Conservation (phyloP, 2,113 vertebrate species). For the Telmatochromis sp. region DNA sequence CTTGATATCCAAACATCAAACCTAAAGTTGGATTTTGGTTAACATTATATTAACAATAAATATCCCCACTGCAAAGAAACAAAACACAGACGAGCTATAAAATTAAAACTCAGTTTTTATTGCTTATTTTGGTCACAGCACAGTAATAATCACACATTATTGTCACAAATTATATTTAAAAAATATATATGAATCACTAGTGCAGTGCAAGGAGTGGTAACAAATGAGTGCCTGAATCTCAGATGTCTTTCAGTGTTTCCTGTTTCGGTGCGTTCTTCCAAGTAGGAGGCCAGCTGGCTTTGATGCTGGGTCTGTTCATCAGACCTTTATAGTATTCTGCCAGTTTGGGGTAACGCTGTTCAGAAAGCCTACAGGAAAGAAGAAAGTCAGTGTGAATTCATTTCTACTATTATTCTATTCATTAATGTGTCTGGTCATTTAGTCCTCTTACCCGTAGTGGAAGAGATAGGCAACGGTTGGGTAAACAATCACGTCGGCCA, state of each 20-base stretch:
- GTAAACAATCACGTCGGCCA: conserved; percentile 53
- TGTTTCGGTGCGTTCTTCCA: neutral
- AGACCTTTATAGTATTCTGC: neutral
- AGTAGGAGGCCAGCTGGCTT: neutral
- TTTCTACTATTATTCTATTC: neutral
- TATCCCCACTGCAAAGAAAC: neutral
- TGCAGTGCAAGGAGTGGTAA: neutral
- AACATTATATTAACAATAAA: neutral
- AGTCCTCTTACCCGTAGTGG: conserved; percentile 26
- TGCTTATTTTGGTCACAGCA: neutral
- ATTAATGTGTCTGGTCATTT: neutral
- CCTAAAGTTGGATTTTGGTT: neutral
- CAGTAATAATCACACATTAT: neutral
- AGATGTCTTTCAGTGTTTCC: neutral
- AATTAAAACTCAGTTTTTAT: neutral
- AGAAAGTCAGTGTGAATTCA: neutral
- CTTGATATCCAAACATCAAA: neutral
- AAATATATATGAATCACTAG: neutral
- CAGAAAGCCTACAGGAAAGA: neutral
- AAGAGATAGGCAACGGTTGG: conserved; percentile 32
- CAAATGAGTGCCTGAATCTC: neutral
- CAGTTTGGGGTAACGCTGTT: neutral
- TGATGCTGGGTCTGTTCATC: neutral
- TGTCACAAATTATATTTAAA: neutral
- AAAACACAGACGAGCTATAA: neutral